phyloP scores from a whole-genome alignment of 2,113 vertebrate species.

The Sinocyclocheilus anophthalmus region DNA sequence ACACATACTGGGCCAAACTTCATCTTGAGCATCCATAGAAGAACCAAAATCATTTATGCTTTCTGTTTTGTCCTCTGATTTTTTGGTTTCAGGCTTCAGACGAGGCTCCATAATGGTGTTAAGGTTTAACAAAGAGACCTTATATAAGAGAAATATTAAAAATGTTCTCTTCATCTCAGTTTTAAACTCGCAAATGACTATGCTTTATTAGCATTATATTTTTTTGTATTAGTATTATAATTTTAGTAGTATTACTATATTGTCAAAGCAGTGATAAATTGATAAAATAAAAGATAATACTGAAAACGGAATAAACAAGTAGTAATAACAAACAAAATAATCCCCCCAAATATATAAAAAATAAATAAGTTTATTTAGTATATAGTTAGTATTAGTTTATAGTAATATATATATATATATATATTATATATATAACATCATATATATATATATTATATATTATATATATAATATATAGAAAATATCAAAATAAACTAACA shows the following conservation, averaged over 20 bases:
- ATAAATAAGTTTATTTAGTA: too few species aligned
- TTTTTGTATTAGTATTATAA: background rate
- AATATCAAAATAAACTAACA: background rate
- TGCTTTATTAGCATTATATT: background rate
- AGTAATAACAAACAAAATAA: too few species aligned
- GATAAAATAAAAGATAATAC: background rate
- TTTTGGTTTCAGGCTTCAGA: background rate
- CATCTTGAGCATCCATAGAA: background rate
- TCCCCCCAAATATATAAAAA: too few species aligned
- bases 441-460: too few species aligned
- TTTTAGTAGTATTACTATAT: background rate
- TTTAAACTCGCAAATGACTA: background rate
- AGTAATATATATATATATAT: too few species aligned
- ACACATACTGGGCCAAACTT: background rate
- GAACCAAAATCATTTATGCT: slow-evolving; percentile 16
- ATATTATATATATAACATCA: too few species aligned
- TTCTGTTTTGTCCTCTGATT: background rate
- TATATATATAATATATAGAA: too few species aligned
- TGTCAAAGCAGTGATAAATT: background rate
- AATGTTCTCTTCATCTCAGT: background rate
- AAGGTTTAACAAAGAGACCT: background rate
- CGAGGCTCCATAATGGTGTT: background rate
- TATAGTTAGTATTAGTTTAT: too few species aligned
- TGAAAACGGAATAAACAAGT: too few species aligned
- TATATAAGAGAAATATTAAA: background rate